Evolutionary conservation across 2,113 vertebrate species (phyloP).

Genomic region (Oenanthe oenanthe): DNA sequence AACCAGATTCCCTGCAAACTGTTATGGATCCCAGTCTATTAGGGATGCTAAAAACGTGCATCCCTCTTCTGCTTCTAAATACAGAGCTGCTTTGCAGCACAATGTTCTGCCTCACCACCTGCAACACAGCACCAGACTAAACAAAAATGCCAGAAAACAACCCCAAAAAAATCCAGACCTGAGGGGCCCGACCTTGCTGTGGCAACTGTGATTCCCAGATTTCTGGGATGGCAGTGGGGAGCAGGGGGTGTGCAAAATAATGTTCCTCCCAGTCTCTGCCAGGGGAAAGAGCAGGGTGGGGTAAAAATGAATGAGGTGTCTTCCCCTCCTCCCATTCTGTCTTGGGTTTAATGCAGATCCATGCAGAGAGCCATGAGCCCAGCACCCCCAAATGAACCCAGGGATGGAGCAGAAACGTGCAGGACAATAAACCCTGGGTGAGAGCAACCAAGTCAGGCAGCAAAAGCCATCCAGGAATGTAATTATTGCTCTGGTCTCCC

Average conservation of each 20-base stretch:
- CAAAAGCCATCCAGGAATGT: neutral
- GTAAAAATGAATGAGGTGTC: neutral
- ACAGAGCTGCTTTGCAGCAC: neutral
- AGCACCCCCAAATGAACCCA: neutral
- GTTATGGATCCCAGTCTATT: neutral
- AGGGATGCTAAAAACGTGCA: neutral
- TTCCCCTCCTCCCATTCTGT: neutral
- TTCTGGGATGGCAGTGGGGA: neutral
- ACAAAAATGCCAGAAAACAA: neutral
- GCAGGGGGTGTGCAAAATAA: neutral
- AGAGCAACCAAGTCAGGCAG: neutral
- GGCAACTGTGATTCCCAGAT: neutral
- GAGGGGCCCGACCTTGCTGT: neutral
- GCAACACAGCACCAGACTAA: neutral
- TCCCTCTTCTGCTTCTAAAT: neutral
- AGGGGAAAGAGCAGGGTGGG: neutral
- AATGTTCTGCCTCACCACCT: neutral
- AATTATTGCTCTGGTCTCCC: neutral
- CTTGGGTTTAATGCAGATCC: conserved; percentile 4
- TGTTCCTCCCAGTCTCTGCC: neutral
- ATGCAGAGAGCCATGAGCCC: neutral
- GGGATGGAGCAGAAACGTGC: neutral
- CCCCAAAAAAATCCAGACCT: neutral
- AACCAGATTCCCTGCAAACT: neutral
- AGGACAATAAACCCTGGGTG: neutral